These are phyloP conservation scores for Psix sp. DNA, from an alignment of 1,140 invertebrate species.

Conservation along the genomic window DNA sequence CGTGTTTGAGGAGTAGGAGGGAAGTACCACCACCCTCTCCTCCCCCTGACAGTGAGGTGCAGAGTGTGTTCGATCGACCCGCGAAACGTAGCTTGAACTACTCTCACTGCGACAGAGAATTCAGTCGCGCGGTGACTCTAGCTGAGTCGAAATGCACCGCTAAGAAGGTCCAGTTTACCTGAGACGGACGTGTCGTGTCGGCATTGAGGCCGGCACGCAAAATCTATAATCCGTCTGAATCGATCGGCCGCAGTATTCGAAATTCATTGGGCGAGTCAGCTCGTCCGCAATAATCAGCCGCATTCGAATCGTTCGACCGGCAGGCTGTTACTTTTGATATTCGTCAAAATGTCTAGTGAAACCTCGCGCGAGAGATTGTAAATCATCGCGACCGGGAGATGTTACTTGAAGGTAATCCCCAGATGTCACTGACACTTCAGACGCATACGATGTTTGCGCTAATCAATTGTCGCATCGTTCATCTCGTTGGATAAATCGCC, in stretches of 20 bases:
- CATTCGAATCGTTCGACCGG: conserved; percentile 23
- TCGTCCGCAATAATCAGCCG: background rate
- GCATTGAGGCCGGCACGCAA: conserved; percentile 26
- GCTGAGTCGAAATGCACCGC: conserved; percentile 41
- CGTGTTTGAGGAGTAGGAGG: conserved; percentile 51
- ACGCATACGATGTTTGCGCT: no score
- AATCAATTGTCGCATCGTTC: no score
- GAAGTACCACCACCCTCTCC: conserved; percentile 8
- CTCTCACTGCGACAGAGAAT: conserved; percentile 71
- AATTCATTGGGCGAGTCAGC: conserved; percentile 10
- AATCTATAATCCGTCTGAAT: conserved; percentile 8
- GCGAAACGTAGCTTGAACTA: conserved; percentile 62
- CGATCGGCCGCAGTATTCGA: conserved; percentile 4
- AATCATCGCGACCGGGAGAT: conserved; percentile 38
- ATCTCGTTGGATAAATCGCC: no score
- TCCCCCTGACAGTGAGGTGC: conserved; percentile 49
- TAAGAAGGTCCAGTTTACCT: conserved; percentile 9
- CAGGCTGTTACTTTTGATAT: conserved; percentile 13
- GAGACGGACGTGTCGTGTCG: conserved; percentile 17
- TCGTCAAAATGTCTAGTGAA: conserved; percentile 32
- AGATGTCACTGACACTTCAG: no score
- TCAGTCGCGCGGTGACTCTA: conserved; percentile 64
- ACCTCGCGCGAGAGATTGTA: conserved; percentile 43
- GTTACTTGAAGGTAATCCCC: conserved; percentile 62
- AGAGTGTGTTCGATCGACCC: conserved; percentile 74